A percentile compares a stretch with the other conserved stretches of the same genome.
Evolutionary conservation across 92 coral and sea anemone species (phyloP).

Genomic region (Parazoanthus swiftii): DNA sequence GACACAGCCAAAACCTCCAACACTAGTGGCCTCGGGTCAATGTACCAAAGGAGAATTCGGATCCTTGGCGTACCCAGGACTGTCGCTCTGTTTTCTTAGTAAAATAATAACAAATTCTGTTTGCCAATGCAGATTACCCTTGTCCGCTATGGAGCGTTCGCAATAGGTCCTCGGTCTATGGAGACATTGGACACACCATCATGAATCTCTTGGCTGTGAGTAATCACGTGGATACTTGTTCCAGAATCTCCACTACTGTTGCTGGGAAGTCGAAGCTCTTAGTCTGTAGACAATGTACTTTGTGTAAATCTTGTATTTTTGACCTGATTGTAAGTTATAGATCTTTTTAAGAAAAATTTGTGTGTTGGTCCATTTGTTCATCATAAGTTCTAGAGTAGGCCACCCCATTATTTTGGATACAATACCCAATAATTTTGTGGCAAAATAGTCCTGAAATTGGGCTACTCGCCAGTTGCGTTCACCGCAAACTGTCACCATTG

Average conservation of each 20-base stretch:
- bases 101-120: not conserved
- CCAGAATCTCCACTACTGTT: not conserved
- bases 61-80: not conserved
- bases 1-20: too few relatives aligned
- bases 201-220: slow-evolving; percentile 97
- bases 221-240: not conserved
- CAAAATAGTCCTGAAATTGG: not conserved
- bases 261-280: not conserved
- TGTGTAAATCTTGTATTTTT: not conserved
- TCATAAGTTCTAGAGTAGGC: not conserved
- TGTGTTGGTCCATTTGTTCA: too few relatives aligned
- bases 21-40: too few relatives aligned
- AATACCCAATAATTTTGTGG: too few relatives aligned
- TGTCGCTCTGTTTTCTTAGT: not conserved
- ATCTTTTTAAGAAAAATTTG: too few relatives aligned
- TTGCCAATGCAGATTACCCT: slow-evolving; percentile 76
- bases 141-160: slow-evolving; percentile 97
- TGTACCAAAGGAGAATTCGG: too few relatives aligned
- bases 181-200: slow-evolving; percentile 96
- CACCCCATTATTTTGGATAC: not conserved
- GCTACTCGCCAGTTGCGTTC: not conserved
- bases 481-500: not conserved
- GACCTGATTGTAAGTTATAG: not conserved
- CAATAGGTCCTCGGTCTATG: slow-evolving; percentile 82
- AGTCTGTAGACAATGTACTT: not conserved